Conservation (phyloP, 1,140 invertebrate genomes). For the Cepaea nemoralis region DNA sequence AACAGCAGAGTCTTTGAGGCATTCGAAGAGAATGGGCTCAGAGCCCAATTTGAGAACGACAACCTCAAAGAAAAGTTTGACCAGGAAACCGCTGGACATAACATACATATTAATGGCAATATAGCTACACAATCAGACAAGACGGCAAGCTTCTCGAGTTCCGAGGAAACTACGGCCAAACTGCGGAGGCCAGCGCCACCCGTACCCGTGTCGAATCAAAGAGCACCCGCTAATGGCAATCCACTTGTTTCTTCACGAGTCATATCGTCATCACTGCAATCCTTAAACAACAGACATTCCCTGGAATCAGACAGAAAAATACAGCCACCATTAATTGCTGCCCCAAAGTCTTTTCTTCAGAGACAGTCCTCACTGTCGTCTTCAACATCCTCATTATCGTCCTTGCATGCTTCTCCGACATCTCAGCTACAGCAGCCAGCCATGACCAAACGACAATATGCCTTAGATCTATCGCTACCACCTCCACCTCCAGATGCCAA, state of each 20-base stretch:
- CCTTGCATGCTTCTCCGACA: background rate
- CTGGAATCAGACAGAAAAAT: background rate
- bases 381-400: constrained; percentile 8
- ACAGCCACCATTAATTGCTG: constrained; percentile 12
- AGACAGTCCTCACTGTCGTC: constrained; percentile 22
- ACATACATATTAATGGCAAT: background rate
- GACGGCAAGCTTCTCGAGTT: no score
- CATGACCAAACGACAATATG: background rate
- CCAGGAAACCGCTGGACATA: no score
- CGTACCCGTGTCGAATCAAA: background rate
- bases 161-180: no score
- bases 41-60: no score
- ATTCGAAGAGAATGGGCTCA: background rate
- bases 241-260: background rate
- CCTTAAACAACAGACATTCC: background rate
- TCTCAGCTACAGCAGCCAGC: background rate
- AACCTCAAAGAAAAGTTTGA: no score
- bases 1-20: background rate
- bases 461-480: background rate
- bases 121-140: no score
- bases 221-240: background rate
- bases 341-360: constrained; percentile 23
- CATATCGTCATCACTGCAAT: background rate
- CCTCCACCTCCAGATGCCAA: background rate
- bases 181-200: background rate